Base-by-base conservation (phyloP, 2,113 vertebrate genomes). In the Nipponia nippon region DNA sequence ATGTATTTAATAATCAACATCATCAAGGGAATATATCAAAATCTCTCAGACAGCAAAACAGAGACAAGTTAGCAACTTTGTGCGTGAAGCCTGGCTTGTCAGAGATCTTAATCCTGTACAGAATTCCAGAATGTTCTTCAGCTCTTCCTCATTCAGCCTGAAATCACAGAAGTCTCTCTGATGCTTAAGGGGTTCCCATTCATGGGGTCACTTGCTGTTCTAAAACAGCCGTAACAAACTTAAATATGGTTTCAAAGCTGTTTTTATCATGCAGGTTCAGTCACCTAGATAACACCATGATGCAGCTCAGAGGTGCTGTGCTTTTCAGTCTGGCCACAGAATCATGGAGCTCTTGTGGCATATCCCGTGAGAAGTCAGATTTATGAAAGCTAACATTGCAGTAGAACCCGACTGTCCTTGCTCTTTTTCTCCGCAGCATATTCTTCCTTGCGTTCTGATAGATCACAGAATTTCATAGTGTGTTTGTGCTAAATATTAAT, bases 381-480 rank as follows among this genome's bases (percentile, higher is more conserved):
- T 79, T 50, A 38, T 80, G 32, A 65, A 38, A 85, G 55, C n/a
- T 52, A 23, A 18, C 72, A 9, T 49, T 93, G 12, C 73, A n/a
- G 30, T 52, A 65, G 27, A 77, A 30, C 7, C 46, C 1, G 4
- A 23, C 11, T 77, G 62, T 7, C 14, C 11, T 38, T 72, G 23
- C 5, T 32, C 8, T 56, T 26, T 4, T 2, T 1, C 10, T 13
- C 19, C 1, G 1, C 25, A 38, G 26, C 2, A 1, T 92, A 12
- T 50, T 91, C 20, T 73, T 87, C 3, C 5, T 77, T 81, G 52
- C 2, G 0, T 89, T 69, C 14, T 56, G 22, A 20, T 26, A 63
- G 62, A 46, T 86, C 19, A 8, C 20, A 6, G 42, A 59, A 12
- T 73, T 93, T 67, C 23, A 9, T 20, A 38, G 18, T 27, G 19